These are phyloP conservation scores for Hemistola chrysoprasaria DNA, from an alignment of 2,888 invertebrate genomes.

Conservation along the genomic window DNA sequence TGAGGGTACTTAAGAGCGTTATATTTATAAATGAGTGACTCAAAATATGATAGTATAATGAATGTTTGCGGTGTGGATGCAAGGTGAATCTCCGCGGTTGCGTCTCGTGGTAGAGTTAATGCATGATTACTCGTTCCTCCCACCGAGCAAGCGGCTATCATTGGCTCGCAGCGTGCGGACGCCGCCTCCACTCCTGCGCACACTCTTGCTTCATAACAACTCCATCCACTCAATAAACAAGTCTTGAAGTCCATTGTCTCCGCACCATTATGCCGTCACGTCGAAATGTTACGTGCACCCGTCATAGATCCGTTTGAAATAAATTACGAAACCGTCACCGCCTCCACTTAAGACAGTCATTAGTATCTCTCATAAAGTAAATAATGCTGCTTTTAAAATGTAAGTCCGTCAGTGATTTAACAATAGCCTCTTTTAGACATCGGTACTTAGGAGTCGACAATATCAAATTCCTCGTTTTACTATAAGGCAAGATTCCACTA, in stretches of 20 bases:
- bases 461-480: slow-evolving; percentile 1
- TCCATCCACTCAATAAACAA: slow-evolving; percentile 78
- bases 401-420: slow-evolving; percentile 11
- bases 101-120: slow-evolving; percentile 54
- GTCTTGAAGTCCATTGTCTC: slow-evolving; percentile 77
- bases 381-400: slow-evolving; percentile 27
- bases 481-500: not conserved
- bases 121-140: slow-evolving; percentile 75
- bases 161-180: slow-evolving; percentile 64
- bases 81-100: slow-evolving; percentile 54
- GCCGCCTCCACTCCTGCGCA: slow-evolving; percentile 77
- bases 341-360: slow-evolving; percentile 44
- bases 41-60: slow-evolving; percentile 47
- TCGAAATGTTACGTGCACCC: slow-evolving; percentile 56
- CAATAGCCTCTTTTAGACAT: slow-evolving; percentile 5
- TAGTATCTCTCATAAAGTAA: slow-evolving; percentile 35
- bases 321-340: slow-evolving; percentile 48
- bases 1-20: slow-evolving; percentile 35
- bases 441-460: not conserved
- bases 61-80: slow-evolving; percentile 52
- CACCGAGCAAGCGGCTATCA: slow-evolving; percentile 64
- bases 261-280: slow-evolving; percentile 67
- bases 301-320: slow-evolving; percentile 67
- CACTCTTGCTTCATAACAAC: slow-evolving; percentile 73
- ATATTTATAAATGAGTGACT: slow-evolving; percentile 39